Evolutionary conservation across 2,888 invertebrate genomes (phyloP).

Genomic region (Monopis laevigella): DNA sequence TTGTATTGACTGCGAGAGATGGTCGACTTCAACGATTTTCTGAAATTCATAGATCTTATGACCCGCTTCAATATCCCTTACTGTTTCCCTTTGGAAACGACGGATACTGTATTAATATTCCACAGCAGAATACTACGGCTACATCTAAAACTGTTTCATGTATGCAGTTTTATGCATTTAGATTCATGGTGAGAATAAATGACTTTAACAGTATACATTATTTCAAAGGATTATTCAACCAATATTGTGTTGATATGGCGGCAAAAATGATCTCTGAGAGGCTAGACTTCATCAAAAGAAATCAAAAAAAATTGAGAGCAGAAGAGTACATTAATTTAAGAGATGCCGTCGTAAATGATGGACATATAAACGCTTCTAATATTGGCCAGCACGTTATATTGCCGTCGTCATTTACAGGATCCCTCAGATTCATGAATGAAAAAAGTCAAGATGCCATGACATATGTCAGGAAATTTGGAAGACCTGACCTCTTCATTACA

Average conservation of each 20-base stretch:
- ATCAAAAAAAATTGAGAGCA: constrained; percentile 18
- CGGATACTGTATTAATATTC: constrained; percentile 18
- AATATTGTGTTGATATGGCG: constrained; percentile 20
- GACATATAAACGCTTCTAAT: constrained; percentile 4
- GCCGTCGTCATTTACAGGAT: constrained; percentile 17
- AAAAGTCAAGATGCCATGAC: constrained; percentile 17
- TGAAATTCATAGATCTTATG: constrained; percentile 25
- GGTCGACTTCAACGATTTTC: constrained; percentile 15
- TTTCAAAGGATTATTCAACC: constrained; percentile 19
- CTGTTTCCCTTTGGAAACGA: constrained; percentile 13
- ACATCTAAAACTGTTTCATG: constrained; percentile 14
- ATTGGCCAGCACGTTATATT: constrained; percentile 18
- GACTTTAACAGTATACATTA: constrained; percentile 14
- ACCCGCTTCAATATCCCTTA: constrained; percentile 29
- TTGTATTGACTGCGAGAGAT: constrained; percentile 18
- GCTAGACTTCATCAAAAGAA: constrained; percentile 19
- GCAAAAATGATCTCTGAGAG: constrained; percentile 24
- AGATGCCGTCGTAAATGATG: constrained; percentile 13
- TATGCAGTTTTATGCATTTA: constrained; percentile 15
- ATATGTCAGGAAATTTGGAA: constrained; percentile 24
- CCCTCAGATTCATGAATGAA: constrained; percentile 14
- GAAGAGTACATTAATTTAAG: constrained; percentile 16
- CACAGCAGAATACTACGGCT: constrained; percentile 15
- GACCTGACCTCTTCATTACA: constrained; percentile 22
- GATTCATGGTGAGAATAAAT: constrained; percentile 20